Conservation (phyloP, 2,888 invertebrate species). For the Omphaloscelis lunosa region DNA sequence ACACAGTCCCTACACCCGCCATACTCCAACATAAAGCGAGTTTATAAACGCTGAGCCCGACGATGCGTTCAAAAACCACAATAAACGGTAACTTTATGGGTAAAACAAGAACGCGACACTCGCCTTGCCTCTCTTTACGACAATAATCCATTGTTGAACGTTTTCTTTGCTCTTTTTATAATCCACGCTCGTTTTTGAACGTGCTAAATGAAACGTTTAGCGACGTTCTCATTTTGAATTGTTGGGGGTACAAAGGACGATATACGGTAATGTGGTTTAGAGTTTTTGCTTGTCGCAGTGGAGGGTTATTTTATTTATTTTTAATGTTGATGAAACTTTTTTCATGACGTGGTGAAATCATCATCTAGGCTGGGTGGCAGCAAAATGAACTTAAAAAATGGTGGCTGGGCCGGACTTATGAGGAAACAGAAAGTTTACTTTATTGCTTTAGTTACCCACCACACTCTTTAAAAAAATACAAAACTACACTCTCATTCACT, state of each 20-base stretch:
- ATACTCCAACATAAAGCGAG: constrained; percentile 60
- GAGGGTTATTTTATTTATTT: constrained; percentile 41
- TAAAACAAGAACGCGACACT: constrained; percentile 71
- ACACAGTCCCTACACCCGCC: constrained; percentile 9
- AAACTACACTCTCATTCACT: no score
- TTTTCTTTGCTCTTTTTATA: constrained; percentile 76
- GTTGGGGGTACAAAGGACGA: constrained; percentile 53
- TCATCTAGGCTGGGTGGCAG: no score
- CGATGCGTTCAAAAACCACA: constrained; percentile 80
- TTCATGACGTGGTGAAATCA: no score
- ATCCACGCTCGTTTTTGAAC: constrained; percentile 72
- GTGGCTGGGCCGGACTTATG: no score
- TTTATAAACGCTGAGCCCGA: constrained; percentile 67
- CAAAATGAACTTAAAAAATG: no score
- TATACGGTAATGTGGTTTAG: constrained; percentile 46
- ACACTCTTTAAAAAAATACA: no score
- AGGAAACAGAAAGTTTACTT: no score
- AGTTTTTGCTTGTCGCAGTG: constrained; percentile 26
- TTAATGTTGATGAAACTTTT: neutral
- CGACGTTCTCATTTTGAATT: constrained; percentile 68
- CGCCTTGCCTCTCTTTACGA: constrained; percentile 79
- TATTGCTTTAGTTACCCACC: no score
- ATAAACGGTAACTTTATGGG: constrained; percentile 84
- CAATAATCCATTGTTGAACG: constrained; percentile 85
- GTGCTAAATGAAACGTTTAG: constrained; percentile 69